Percentiles rank a stretch among this genome's conserved stretches.
Conservation (phyloP, 2,888 invertebrate genomes). For the Alitta virens region DNA sequence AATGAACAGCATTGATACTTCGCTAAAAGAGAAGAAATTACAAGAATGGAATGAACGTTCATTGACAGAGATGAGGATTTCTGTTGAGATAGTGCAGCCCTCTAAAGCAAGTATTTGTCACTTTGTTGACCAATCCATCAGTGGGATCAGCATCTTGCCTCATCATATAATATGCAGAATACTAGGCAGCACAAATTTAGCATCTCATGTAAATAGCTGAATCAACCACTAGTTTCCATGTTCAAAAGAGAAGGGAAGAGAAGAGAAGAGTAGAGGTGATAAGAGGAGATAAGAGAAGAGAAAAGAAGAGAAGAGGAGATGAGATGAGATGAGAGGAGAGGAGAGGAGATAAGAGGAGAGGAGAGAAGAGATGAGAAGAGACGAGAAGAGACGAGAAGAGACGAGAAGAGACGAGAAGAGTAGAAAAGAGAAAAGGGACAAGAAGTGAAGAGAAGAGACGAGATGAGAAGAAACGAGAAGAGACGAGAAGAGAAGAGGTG, state of each 20-base stretch:
- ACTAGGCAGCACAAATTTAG: no score
- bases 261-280: not conserved
- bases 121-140: no score
- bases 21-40: no score
- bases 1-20: no score
- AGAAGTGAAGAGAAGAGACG: not conserved
- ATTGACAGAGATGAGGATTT: no score
- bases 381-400: not conserved
- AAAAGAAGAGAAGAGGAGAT: not conserved
- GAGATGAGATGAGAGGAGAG: not conserved
- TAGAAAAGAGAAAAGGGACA: not conserved
- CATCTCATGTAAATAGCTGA: no score
- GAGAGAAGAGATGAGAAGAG: not conserved
- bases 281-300: not conserved
- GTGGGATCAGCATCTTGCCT: no score
- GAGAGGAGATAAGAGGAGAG: not conserved
- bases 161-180: no score
- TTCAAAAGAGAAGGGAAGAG: not conserved
- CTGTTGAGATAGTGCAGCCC: no score
- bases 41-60: no score
- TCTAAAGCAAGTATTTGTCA: no score
- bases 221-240: no score
- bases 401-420: not conserved
- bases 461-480: not conserved
- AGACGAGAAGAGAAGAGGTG: not conserved